Percentiles rank a stretch among this genome's conserved stretches.
These are phyloP conservation scores for Cirrhinus mrigala DNA, from an alignment of 2,797 vertebrate species.

Conservation along the genomic window DNA sequence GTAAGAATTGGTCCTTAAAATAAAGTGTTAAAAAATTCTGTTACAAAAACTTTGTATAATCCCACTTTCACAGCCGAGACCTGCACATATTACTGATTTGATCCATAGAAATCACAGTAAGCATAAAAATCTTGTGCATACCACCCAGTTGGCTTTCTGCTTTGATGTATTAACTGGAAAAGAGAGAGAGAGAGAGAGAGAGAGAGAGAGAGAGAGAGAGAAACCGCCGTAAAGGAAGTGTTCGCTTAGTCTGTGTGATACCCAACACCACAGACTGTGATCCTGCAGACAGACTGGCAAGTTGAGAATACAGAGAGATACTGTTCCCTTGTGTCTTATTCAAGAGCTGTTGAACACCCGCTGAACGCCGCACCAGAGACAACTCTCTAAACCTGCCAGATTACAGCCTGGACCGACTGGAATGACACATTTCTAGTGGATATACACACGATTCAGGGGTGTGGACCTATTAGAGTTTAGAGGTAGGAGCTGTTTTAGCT, in stretches of 20 bases:
- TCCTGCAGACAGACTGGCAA: conserved; percentile 60
- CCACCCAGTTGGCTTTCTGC: conserved; percentile 40
- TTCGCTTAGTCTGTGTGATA: conserved; percentile 55
- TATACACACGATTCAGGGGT: conserved; percentile 6
- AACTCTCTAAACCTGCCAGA: conserved; percentile 51
- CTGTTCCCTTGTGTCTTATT: conserved; percentile 59
- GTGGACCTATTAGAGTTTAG: conserved; percentile 5
- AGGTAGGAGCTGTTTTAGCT: conserved; percentile 44
- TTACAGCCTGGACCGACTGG: conserved; percentile 32
- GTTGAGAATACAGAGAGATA: conserved; percentile 55
- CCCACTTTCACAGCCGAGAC: background rate
- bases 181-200: conserved; percentile 42
- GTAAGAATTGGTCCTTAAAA: background rate
- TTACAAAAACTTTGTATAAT: background rate
- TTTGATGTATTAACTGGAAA: conserved; percentile 48
- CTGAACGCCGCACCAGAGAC: conserved; percentile 43
- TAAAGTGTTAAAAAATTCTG: background rate
- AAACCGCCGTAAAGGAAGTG: conserved; percentile 58
- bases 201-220: conserved; percentile 43
- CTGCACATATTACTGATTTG: background rate
- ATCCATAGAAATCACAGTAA: conserved; percentile 18
- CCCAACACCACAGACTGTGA: conserved; percentile 62
- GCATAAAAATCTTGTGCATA: conserved; percentile 34
- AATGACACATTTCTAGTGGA: background rate
- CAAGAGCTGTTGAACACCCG: conserved; percentile 53